Evolutionary conservation across 1,140 invertebrate species (phyloP).

Genomic region (Bombyx mori): ASM3026992v2 NC_085110.1:14488501-14489000

Average conservation of each 20-base stretch:
- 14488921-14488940: too few relatives aligned
- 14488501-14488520: background rate
- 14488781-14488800: slow-evolving; percentile 31
- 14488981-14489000: too few relatives aligned
- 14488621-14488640: slow-evolving; percentile 19
- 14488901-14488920: too few relatives aligned
- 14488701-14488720: slow-evolving; percentile 53
- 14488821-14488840: background rate
- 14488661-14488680: slow-evolving; percentile 29
- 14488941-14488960: too few relatives aligned
- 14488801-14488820: slow-evolving; percentile 3
- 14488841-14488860: background rate
- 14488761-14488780: slow-evolving; percentile 32
- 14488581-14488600: slow-evolving; percentile 41
- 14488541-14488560: slow-evolving; percentile 46
- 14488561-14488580: slow-evolving; percentile 42
- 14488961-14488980: too few relatives aligned
- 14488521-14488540: slow-evolving; percentile 19
- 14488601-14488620: slow-evolving; percentile 24
- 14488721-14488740: slow-evolving; percentile 44
- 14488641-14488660: slow-evolving; percentile 10
- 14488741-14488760: slow-evolving; percentile 27
- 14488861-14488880: background rate
- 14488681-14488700: slow-evolving; percentile 25
- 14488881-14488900: too few relatives aligned